phyloP scores from a whole-genome alignment of 64 coral and sea anemone genomes.

The Porites australiensis region DNA sequence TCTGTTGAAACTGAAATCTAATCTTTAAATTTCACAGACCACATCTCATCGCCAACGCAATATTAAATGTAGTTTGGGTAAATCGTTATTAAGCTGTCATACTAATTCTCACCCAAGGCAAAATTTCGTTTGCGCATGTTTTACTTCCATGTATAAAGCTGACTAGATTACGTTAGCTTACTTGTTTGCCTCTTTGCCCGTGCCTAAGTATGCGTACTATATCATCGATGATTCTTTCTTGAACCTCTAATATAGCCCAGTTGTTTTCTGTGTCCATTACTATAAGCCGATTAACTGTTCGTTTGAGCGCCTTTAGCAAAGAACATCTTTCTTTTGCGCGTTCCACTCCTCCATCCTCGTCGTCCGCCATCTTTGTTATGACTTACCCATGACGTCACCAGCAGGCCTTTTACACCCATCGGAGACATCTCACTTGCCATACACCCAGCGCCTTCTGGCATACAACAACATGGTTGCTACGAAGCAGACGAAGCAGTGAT shows the following conservation, averaged over 20 bases:
- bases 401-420: not conserved
- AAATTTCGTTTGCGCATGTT: not conserved
- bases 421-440: too few relatives aligned
- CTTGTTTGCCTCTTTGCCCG: slow-evolving; percentile 58
- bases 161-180: not conserved
- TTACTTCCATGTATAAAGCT: not conserved
- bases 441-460: too few relatives aligned
- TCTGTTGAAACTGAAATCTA: too few relatives aligned
- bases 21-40: too few relatives aligned
- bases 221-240: slow-evolving; percentile 67
- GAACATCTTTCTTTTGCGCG: slow-evolving; percentile 83
- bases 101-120: not conserved
- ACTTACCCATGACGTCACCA: not conserved
- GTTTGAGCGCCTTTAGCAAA: slow-evolving; percentile 77
- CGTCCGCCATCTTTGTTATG: slow-evolving; percentile 87
- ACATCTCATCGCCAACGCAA: too few relatives aligned
- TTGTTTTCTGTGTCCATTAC: slow-evolving; percentile 46
- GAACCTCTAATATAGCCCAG: slow-evolving; percentile 63
- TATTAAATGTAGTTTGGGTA: too few relatives aligned
- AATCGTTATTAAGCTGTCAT: too few relatives aligned
- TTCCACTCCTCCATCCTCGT: slow-evolving; percentile 5
- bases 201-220: slow-evolving; percentile 80
- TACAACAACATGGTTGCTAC: too few relatives aligned
- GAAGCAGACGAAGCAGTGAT: too few relatives aligned
- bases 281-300: slow-evolving; percentile 76